Evolutionary conservation across 30 jellyfish, hydroid and myxozoan species (phyloP).

Genomic region (Aurelia sp.): DNA sequence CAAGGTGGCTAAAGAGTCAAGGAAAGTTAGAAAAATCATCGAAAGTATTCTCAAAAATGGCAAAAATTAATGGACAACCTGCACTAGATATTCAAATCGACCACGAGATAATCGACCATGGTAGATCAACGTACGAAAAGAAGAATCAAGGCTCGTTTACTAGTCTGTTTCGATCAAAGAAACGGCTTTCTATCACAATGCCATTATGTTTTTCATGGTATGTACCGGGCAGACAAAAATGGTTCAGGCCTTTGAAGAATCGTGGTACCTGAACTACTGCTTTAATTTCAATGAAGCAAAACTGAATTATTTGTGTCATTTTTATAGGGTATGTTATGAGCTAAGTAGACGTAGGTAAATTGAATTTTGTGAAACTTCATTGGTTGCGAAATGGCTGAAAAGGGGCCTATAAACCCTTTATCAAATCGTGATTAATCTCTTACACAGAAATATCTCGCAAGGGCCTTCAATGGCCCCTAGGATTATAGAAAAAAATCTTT

Average conservation of each 20-base stretch:
- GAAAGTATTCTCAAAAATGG: slow-evolving; percentile 42
- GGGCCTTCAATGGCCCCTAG: too few species aligned
- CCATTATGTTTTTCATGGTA: slow-evolving; percentile 61
- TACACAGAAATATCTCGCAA: too few species aligned
- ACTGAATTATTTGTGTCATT: too few species aligned
- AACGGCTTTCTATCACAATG: slow-evolving; percentile 31
- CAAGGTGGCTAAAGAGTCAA: slow-evolving; percentile 79
- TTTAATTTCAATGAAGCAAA: too few species aligned
- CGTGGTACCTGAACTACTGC: not conserved
- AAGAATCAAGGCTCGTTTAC: slow-evolving; percentile 38
- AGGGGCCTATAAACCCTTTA: too few species aligned
- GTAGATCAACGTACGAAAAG: not conserved
- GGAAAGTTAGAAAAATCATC: slow-evolving; percentile 50
- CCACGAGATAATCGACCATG: not conserved
- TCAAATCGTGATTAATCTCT: too few species aligned
- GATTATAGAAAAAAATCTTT: too few species aligned
- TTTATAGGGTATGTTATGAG: too few species aligned
- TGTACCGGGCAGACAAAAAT: not conserved
- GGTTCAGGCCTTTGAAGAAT: not conserved
- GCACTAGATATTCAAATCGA: slow-evolving; percentile 3
- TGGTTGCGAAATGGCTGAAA: too few species aligned
- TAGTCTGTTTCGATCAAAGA: slow-evolving; percentile 34
- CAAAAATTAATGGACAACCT: slow-evolving; percentile 51
- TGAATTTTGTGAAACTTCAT: too few species aligned
- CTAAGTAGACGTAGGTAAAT: too few species aligned